phyloP scores from a whole-genome alignment of 2,113 vertebrate genomes.

The Nesoenas mayeri region DNA sequence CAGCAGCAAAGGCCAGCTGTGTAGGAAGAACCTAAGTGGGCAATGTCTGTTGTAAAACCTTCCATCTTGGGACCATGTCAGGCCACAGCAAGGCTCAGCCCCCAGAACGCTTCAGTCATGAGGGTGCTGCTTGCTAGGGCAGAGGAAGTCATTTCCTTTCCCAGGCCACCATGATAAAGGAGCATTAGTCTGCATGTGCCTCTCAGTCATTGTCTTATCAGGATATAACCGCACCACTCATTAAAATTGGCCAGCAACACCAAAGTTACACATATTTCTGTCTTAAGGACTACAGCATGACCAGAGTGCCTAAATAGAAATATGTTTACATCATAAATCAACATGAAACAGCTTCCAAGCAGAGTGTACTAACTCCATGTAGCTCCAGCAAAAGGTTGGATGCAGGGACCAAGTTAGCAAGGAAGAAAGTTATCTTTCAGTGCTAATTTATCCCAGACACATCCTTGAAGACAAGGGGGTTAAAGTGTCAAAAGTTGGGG shows the following conservation, averaged over 20 bases:
- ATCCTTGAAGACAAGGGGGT: background rate
- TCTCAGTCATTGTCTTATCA: background rate
- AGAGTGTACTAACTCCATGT: background rate
- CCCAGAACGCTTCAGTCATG: background rate
- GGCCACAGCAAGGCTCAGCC: background rate
- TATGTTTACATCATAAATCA: background rate
- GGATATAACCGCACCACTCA: fast-evolving
- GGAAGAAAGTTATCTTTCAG: background rate
- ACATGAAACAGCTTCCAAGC: background rate
- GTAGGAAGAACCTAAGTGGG: background rate
- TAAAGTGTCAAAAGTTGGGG: background rate
- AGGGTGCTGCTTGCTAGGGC: background rate
- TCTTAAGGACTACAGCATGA: background rate
- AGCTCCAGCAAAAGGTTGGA: background rate
- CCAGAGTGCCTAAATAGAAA: background rate
- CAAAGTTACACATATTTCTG: background rate
- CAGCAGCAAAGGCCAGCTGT: background rate
- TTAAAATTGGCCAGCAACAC: background rate
- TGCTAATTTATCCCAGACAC: background rate
- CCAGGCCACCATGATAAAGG: background rate
- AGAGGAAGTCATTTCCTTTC: background rate
- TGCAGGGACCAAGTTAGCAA: background rate
- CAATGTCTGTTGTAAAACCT: background rate
- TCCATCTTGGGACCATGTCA: background rate
- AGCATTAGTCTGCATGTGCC: background rate